Conservation (phyloP, 2,113 vertebrate genomes). For the Cacatua alba region DNA sequence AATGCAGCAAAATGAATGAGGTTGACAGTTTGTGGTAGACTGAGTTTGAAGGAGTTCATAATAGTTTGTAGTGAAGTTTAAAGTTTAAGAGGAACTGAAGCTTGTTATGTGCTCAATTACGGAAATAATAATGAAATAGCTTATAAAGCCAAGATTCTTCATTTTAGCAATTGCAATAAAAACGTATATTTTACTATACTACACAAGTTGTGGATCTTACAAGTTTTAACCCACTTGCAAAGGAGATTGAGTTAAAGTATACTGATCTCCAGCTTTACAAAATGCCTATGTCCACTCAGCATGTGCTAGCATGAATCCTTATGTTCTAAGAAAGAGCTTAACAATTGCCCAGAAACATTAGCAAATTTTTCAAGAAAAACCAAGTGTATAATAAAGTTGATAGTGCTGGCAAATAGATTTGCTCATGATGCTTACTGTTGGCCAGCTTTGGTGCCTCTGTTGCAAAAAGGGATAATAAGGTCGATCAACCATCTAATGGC, state of each 20-base stretch:
- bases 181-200: fast-evolving
- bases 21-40: not conserved
- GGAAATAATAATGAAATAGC: not conserved
- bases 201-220: fast-evolving
- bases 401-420: not conserved
- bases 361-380: not conserved
- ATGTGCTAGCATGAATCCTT: not conserved
- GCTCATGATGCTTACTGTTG: not conserved
- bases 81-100: not conserved
- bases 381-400: not conserved
- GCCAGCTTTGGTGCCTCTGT: too few relatives aligned
- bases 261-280: not conserved
- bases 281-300: fast-evolving
- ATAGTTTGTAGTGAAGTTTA: not conserved
- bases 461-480: not conserved
- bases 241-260: not conserved
- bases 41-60: not conserved
- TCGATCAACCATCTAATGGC: not conserved
- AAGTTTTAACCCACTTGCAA: not conserved
- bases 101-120: not conserved
- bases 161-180: not conserved
- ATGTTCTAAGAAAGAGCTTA: not conserved
- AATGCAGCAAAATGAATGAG: not conserved
- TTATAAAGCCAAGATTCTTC: not conserved
- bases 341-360: not conserved